A percentile compares a stretch with the other conserved stretches of the same genome.
Conservation (phyloP, 2,797 vertebrate species). For the Sebastes kiyomatsui region DNA sequence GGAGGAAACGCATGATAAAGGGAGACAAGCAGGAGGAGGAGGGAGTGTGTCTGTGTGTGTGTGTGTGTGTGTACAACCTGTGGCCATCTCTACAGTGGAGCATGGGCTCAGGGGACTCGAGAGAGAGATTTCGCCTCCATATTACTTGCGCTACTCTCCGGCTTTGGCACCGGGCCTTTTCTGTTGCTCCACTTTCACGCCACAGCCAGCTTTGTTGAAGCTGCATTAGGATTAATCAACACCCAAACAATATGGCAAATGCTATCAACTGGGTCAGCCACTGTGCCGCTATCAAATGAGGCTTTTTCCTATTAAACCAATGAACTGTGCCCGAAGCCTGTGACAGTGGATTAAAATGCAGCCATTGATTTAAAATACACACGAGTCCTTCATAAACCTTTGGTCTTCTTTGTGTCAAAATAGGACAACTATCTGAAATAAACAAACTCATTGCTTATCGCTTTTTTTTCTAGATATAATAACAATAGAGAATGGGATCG, state of each 20-base stretch:
- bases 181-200: constrained; percentile 66
- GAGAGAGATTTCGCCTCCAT: constrained; percentile 58
- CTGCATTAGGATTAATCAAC: constrained; percentile 78
- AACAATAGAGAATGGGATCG: not conserved
- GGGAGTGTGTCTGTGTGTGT: constrained; percentile 7
- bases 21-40: constrained; percentile 69
- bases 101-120: constrained; percentile 48
- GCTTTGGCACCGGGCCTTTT: constrained; percentile 51
- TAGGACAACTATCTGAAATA: not conserved
- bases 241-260: constrained; percentile 78
- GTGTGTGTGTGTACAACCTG: constrained; percentile 63
- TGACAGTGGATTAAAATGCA: constrained; percentile 37
- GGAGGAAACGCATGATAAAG: constrained; percentile 77
- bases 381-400: not conserved
- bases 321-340: constrained; percentile 44
- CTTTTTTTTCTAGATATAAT: not conserved
- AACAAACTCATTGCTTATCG: not conserved
- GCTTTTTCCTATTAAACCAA: constrained; percentile 51
- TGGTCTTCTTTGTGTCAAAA: not conserved
- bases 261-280: constrained; percentile 74
- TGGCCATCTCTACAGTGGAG: constrained; percentile 64
- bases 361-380: not conserved
- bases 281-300: constrained; percentile 62
- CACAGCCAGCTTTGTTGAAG: constrained; percentile 69
- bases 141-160: constrained; percentile 46